Conservation (phyloP, 23 tunicate species). For the Halocynthia aurantium region DNA sequence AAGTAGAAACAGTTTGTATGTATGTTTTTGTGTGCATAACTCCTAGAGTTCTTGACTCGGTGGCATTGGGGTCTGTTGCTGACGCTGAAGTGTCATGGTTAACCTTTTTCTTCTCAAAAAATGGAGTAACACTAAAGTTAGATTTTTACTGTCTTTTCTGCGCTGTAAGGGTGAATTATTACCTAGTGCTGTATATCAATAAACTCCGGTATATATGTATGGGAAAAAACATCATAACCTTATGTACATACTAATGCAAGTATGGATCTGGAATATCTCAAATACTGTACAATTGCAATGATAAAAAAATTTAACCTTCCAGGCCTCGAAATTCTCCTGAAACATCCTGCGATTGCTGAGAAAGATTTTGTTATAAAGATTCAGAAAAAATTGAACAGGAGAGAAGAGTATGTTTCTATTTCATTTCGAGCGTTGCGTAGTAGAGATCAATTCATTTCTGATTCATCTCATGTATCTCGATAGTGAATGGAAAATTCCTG, state of each 20-base stretch:
- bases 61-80: background rate
- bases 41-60: background rate
- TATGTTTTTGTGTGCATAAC: too few species aligned
- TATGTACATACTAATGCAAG: too few species aligned
- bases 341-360: conserved; percentile 55
- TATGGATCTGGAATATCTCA: too few species aligned
- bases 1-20: too few species aligned
- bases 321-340: conserved; percentile 36
- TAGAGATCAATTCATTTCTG: too few species aligned
- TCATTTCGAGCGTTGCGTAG: too few species aligned
- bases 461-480: too few species aligned
- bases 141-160: background rate
- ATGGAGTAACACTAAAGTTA: background rate
- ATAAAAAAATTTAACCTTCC: background rate
- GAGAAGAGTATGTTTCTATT: conserved; percentile 21
- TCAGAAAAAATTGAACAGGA: conserved; percentile 43
- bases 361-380: conserved; percentile 34
- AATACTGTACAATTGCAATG: too few species aligned
- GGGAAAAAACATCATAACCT: too few species aligned
- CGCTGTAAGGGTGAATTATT: too few species aligned
- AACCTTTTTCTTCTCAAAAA: background rate
- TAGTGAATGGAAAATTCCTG: conserved; percentile 56
- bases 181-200: too few species aligned
- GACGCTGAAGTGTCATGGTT: background rate
- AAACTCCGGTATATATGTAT: too few species aligned